These are phyloP conservation scores for Micrasema minimum DNA, from an alignment of 1,140 invertebrate species.

Conservation along the genomic window DNA sequence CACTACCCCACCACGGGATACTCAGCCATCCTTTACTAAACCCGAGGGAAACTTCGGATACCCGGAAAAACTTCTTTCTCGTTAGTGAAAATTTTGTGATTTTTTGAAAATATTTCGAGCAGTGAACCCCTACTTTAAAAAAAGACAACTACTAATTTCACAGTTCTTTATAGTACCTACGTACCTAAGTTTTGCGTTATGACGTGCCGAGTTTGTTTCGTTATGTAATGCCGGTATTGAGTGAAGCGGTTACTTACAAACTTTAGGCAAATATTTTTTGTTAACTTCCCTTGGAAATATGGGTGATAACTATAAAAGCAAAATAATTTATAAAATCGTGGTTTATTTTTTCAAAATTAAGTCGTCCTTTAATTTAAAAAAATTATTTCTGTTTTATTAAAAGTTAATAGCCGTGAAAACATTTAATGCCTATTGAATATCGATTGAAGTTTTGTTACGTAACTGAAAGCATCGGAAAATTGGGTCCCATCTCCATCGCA, in stretches of 20 bases:
- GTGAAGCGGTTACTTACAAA: background rate
- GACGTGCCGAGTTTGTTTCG: slow-evolving; percentile 14
- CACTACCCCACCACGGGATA: background rate
- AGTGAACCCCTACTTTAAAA: background rate
- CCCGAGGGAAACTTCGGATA: background rate
- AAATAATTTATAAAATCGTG: no score
- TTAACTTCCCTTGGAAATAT: no score
- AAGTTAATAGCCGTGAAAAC: no score
- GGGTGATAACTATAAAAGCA: no score
- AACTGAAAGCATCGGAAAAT: background rate
- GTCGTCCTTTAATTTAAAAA: no score
- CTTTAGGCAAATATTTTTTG: no score
- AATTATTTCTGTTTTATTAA: no score
- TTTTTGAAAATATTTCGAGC: background rate
- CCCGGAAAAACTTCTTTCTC: slow-evolving; percentile 20
- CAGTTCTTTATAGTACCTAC: background rate
- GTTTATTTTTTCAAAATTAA: no score
- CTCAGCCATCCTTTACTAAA: background rate
- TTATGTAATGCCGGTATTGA: slow-evolving; percentile 20
- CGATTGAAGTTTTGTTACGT: background rate
- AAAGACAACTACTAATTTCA: background rate
- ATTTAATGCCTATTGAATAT: no score
- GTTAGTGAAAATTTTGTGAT: slow-evolving; percentile 19
- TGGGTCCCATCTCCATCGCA: slow-evolving; percentile 16
- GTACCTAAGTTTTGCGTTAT: slow-evolving; percentile 9